Percentiles rank a stretch among this genome's conserved stretches.
Conservation (phyloP, 2,797 vertebrate species). For the Enteromius viviparus region DNA sequence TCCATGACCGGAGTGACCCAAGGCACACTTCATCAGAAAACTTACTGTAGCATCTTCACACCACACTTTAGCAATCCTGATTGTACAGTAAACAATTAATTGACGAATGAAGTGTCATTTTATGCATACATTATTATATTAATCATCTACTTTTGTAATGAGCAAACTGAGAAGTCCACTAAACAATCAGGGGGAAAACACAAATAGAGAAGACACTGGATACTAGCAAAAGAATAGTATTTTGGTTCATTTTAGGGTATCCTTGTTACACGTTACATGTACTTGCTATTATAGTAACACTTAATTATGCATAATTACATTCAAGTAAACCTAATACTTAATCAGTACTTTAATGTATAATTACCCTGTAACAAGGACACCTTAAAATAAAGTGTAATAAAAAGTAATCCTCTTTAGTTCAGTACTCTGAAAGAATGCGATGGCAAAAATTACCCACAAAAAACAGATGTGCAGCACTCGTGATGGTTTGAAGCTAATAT, state of each 20-base stretch:
- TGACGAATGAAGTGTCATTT: background rate
- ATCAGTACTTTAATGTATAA: background rate
- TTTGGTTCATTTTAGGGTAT: background rate
- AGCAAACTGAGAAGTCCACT: background rate
- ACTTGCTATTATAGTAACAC: background rate
- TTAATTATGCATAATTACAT: background rate
- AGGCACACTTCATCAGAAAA: background rate
- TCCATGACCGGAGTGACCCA: constrained; percentile 20
- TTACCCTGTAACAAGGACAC: background rate
- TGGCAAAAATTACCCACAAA: constrained; percentile 15
- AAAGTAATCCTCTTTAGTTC: background rate
- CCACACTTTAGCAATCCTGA: background rate
- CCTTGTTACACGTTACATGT: background rate
- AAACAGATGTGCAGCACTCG: constrained; percentile 20
- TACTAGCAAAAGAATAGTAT: background rate
- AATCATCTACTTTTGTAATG: background rate
- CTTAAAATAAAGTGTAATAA: background rate
- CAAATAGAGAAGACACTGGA: background rate
- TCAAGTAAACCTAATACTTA: background rate
- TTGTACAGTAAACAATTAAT: background rate
- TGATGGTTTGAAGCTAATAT: constrained; percentile 27
- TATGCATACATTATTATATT: background rate
- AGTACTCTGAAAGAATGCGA: constrained; percentile 2
- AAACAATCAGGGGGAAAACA: background rate
- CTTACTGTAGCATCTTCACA: background rate